Evolutionary conservation across 2,113 vertebrate species (phyloP), one percentile per base, ranked within the genome.

Genomic region (Typhlomys cinereus): DNA sequence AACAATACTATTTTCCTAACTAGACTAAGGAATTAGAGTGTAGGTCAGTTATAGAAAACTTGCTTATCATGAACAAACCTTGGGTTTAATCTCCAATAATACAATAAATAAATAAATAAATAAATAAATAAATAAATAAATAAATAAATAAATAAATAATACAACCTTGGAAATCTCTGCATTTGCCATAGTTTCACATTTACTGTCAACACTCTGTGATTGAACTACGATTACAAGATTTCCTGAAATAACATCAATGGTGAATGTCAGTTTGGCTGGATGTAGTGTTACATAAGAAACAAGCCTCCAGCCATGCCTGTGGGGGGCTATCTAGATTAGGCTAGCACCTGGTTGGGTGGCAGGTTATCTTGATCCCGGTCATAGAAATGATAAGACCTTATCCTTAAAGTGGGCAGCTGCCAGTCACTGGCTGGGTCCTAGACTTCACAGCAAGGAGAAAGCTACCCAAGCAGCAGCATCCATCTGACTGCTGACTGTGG

Each of bases 161-260:
- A 29, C 18, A 73, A 39, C 15, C 12, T 70, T 66, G 54, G 36
- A 7, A 79, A 69, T 15, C 44, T 50, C 25, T 79, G 59, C 14
- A 75, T 91, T 88, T 80, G 48, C 20, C 80, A 87, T 69, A 36
- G 21, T 83, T 70, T 94, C 70, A 54, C 11, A 75, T 85, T n/a
- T n/a, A n/a, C n/a, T n/a, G n/a, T n/a, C n/a, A n/a, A n/a, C n/a
- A n/a, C n/a, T n/a, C n/a, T n/a, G n/a, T n/a, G n/a, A n/a, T n/a
- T n/a, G n/a, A n/a, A n/a, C n/a, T n/a, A n/a, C n/a, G n/a, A n/a
- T n/a, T n/a, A n/a, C n/a, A n/a, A n/a, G n/a, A n/a, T n/a, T n/a
- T n/a, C n/a, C n/a, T n/a, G n/a, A n/a, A n/a, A n/a, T n/a, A n/a
- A n/a, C n/a, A n/a, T n/a, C n/a, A n/a, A n/a, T n/a, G n/a, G n/a